Evolutionary conservation across 2,797 vertebrate species (phyloP), one percentile per base, ranked within the genome.

Genomic region (Sebastes alutus): DNA sequence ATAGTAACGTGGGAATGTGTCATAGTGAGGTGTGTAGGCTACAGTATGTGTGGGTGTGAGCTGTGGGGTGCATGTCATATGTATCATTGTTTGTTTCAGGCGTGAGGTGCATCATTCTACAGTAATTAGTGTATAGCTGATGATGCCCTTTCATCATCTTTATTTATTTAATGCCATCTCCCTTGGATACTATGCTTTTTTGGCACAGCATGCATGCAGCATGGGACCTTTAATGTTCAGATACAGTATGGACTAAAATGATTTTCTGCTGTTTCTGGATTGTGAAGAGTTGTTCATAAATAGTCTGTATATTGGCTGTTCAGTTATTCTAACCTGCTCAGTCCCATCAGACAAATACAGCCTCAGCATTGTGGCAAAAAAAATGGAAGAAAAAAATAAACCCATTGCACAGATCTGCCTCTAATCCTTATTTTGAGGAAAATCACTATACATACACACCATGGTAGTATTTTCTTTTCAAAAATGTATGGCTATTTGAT

Each of bases 1-100:
- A 74, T 92, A 86, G 92, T 92, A 93, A 94, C 93, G 9, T 71
- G 81, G 65, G 66, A 80, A 91, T 89, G 88, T 90, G 82, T 90
- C 88, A 89, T 77, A 42, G 77, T 71, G 64, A 87, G 85, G 75
- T 89, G 79, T 83, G 80, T 83, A 25, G 42, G 42, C 64, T 54
- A 52, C 20, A 68, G 33, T 80, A 29, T 75, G 89, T 71, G 88
- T 91, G 91, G 83, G 86, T 75, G 81, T 20, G 72, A 81, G 78
- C 83, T 67, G 72, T 70, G 46, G 75, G 81, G 59, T 82, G 80
- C 35, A 32, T 54, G 54, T 75, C 76, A 66, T 52, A 49, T 83
- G 63, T 64, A 80, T 64, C 33, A 62, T 33, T 72, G 38, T 73
- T 67, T 27, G 59, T 38, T 77, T 69, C 9, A 33, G 33, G 68